Evolutionary conservation across 2,113 vertebrate genomes (phyloP).

Genomic region (Eidolon helvum): DNA sequence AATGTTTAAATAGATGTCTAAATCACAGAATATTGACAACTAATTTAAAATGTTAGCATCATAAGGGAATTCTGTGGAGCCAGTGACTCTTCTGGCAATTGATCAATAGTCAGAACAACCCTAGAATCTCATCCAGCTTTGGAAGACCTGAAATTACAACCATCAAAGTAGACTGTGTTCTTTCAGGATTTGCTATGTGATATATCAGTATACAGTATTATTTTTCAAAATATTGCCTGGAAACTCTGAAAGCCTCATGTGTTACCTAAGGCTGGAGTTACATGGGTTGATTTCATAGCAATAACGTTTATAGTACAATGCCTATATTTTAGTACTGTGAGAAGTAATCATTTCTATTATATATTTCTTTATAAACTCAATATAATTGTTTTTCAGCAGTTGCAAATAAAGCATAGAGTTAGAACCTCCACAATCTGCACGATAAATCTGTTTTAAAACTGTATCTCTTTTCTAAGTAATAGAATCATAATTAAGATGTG

Average conservation of each 20-base stretch:
- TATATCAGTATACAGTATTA: neutral
- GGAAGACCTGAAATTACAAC: neutral
- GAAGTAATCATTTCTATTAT: neutral
- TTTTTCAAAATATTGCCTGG: neutral
- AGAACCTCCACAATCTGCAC: neutral
- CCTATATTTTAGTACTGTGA: neutral
- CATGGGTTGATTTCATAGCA: neutral
- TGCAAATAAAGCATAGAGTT: neutral
- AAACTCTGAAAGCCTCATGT: neutral
- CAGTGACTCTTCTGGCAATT: neutral
- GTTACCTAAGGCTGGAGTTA: neutral
- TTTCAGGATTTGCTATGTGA: neutral
- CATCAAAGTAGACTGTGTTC: neutral
- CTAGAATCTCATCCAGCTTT: neutral
- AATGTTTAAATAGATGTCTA: neutral
- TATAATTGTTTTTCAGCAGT: neutral
- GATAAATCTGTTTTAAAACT: neutral
- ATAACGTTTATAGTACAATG: neutral
- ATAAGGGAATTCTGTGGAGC: neutral
- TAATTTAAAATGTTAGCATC: neutral
- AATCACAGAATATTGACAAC: neutral
- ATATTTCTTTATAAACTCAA: constrained; percentile 32
- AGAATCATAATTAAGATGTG: neutral
- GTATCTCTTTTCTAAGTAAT: neutral
- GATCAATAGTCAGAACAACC: neutral